Base-by-base conservation (phyloP, 2,113 vertebrate species). In the Saccopteryx leptura region DNA sequence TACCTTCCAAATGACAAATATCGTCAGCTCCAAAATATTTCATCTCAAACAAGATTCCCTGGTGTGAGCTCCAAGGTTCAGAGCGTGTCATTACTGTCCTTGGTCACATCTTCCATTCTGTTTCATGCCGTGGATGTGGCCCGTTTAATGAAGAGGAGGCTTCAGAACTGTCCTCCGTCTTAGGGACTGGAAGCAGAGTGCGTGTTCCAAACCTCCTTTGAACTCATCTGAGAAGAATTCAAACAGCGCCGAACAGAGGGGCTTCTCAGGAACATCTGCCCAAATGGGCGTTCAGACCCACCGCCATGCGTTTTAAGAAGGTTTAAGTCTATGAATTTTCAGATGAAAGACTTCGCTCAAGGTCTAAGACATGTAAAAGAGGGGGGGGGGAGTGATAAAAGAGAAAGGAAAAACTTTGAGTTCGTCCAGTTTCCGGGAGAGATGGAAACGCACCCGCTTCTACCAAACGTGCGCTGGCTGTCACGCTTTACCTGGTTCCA, bases 291-390 rank as follows among this genome's bases (percentile, higher is more conserved):
- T 89, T 96, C 87, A 96, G 91, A 95, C 80, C 66, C 17, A 71
- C 63, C 66, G 95, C 84, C 66, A 28, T 76, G 91, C 92, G 96
- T 97, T 95, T 96, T 96, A 97, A 98, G 96, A 72, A 97, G 88
- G 88, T 95, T 93, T 39, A 39, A 14, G 60, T 86, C 92, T 97
- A 68, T 96, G 97, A 90, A 96, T 96, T 97, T 97, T 76, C 69
- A 96, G 94, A 97, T 98, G 95, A 97, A 98, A 97, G 97, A 33
- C 81, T 96, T 93, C 50, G 23, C 88, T 94, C 93, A 75, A 68
- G 65, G 93, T 97, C 88, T 96, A 96, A 96, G 91, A 97, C 96
- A 97, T 91, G 96, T 82, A 97, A 97, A 97, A 95, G 96, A 76
- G 17, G 4, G 2, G 18, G 26, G n/a, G 23, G 28, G 50, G 26